Conservation (phyloP, 2,888 invertebrate species). For the Xestia ashworthii region DNA sequence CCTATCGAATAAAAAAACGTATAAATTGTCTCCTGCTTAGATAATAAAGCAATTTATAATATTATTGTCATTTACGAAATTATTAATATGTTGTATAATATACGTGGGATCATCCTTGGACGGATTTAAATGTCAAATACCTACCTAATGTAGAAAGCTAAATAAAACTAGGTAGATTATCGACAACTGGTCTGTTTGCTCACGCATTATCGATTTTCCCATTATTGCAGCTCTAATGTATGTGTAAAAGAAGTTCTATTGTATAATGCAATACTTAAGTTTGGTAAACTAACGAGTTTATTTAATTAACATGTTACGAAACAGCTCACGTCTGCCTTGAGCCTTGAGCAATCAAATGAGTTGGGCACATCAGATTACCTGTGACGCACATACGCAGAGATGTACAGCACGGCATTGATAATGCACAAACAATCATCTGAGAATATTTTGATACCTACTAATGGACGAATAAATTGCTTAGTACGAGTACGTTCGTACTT, state of each 20-base stretch:
- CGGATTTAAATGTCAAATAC: slow-evolving; percentile 26
- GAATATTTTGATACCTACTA: slow-evolving; percentile 3
- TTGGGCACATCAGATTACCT: slow-evolving; percentile 6
- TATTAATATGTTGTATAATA: neutral
- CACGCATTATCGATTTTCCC: neutral
- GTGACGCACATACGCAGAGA: neutral
- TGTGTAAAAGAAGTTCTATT: neutral
- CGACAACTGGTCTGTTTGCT: neutral
- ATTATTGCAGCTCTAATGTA: neutral
- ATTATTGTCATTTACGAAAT: neutral
- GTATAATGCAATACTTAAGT: neutral
- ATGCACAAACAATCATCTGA: slow-evolving; percentile 7
- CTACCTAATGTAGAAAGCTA: neutral
- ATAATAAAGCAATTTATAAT: slow-evolving; percentile 2
- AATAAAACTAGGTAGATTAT: slow-evolving; percentile 2
- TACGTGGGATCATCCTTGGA: slow-evolving; percentile 11
- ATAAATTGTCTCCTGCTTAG: neutral
- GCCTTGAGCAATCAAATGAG: slow-evolving; percentile 40
- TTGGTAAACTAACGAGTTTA: slow-evolving; percentile 29
- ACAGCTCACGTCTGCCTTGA: slow-evolving; percentile 29
- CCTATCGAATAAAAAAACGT: neutral
- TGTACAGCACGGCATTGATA: slow-evolving; percentile 4
- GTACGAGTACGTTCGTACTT: too few species aligned
- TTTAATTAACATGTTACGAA: slow-evolving; percentile 31
- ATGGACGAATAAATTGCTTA: neutral